phyloP scores from a whole-genome alignment of 2,797 vertebrate species.

The Ispidina picta region DNA sequence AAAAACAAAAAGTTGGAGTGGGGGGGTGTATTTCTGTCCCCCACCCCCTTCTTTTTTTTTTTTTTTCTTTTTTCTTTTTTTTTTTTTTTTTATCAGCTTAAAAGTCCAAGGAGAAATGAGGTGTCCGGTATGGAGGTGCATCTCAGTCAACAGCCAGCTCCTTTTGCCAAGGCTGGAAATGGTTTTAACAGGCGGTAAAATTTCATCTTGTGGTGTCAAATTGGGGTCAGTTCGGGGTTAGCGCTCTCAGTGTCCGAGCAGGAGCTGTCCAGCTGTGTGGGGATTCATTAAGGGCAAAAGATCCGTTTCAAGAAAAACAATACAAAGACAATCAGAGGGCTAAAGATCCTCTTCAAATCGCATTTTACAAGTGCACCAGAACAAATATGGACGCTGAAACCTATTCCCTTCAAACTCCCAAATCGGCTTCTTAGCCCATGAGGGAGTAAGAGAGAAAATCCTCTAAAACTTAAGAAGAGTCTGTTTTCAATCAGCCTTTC shows the following conservation, averaged over 20 bases:
- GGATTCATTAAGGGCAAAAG: constrained; percentile 92
- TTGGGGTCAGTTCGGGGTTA: constrained; percentile 99
- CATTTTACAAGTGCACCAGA: constrained; percentile 87
- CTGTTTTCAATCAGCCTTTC: constrained; percentile 77
- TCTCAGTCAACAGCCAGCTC: constrained; percentile 78
- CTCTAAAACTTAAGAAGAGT: constrained; percentile 76
- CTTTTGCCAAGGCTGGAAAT: constrained; percentile 84
- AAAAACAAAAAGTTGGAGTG: too few relatives aligned
- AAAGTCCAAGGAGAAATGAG: constrained; percentile 77
- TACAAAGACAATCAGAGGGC: constrained; percentile 90
- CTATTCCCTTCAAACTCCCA: constrained; percentile 75
- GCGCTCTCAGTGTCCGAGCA: constrained; percentile 95
- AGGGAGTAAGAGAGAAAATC: constrained; percentile 59
- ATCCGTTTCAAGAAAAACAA: constrained; percentile 98
- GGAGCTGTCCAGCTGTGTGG: constrained; percentile 97
- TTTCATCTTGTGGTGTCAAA: constrained; percentile 98
- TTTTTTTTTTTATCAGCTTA: not conserved
- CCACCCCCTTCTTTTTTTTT: too few relatives aligned
- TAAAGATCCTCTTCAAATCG: constrained; percentile 88
- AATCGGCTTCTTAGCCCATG: constrained; percentile 71
- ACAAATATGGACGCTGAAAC: constrained; percentile 79
- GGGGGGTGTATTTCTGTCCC: not conserved
- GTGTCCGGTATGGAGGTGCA: constrained; percentile 74
- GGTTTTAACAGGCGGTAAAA: constrained; percentile 95
- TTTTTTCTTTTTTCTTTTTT: not conserved